Evolutionary conservation across 2,113 vertebrate species (phyloP).

Genomic region (Herpetotheres cachinnans): DNA sequence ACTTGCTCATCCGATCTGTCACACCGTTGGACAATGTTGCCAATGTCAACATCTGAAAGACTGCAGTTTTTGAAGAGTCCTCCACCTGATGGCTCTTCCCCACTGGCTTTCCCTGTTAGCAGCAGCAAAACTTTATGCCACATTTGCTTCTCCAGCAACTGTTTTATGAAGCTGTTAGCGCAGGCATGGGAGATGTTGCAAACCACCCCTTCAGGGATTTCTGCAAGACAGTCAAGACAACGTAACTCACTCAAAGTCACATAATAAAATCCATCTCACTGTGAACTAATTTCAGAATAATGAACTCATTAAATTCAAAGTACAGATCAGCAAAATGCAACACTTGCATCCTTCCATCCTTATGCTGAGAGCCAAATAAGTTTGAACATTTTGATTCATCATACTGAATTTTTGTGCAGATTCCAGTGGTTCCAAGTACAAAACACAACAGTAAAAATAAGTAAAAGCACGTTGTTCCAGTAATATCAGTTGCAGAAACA

Average conservation of each 20-base stretch:
- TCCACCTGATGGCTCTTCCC: not conserved
- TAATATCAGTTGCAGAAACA: not conserved
- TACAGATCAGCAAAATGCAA: not conserved
- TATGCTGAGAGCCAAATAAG: not conserved
- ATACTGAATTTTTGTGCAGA: not conserved
- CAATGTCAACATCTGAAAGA: conserved; percentile 70
- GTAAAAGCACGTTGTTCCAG: not conserved
- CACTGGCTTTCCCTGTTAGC: conserved; percentile 64
- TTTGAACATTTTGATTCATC: not conserved
- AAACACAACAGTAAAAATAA: not conserved
- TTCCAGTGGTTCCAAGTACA: not conserved
- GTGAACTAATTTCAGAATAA: not conserved
- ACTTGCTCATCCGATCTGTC: conserved; percentile 10
- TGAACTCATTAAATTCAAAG: not conserved
- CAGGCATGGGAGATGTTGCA: conserved; percentile 63
- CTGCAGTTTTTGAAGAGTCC: conserved; percentile 62
- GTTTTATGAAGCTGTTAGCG: conserved; percentile 70
- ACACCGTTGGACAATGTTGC: conserved; percentile 53
- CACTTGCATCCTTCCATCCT: not conserved
- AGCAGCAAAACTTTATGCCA: conserved; percentile 75
- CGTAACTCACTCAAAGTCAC: not conserved
- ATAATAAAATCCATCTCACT: not conserved
- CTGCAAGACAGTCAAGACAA: conserved; percentile 33
- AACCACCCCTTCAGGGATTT: conserved; percentile 67
- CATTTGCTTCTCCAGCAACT: conserved; percentile 69